These are phyloP conservation scores for Phylloscopus whistleri DNA, from an alignment of 2,113 vertebrate genomes.

Conservation along the genomic window DNA sequence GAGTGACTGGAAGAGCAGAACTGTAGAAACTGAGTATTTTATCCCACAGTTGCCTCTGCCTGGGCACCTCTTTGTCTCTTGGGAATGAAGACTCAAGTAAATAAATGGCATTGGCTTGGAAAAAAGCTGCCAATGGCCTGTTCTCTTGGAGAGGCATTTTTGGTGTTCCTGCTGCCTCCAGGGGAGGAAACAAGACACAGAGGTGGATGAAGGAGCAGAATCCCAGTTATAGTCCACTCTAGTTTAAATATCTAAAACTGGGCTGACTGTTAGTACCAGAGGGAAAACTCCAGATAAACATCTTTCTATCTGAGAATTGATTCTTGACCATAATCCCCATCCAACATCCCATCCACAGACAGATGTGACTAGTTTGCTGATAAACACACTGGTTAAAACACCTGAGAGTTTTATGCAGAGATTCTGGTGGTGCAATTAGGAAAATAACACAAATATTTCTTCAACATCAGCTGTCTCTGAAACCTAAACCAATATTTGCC, in stretches of 20 bases:
- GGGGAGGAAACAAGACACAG: background rate
- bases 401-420: background rate
- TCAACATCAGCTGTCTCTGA: background rate
- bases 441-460: background rate
- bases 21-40: background rate
- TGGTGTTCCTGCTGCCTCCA: background rate
- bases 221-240: background rate
- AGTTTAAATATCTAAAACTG: background rate
- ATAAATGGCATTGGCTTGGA: conserved; percentile 6
- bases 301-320: background rate
- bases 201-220: background rate
- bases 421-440: background rate
- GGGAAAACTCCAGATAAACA: background rate
- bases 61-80: background rate
- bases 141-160: conserved; percentile 2
- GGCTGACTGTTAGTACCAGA: background rate
- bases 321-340: background rate
- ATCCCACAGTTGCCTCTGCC: background rate
- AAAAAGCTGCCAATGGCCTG: background rate
- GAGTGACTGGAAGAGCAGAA: background rate
- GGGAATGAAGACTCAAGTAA: conserved; percentile 1
- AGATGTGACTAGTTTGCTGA: background rate
- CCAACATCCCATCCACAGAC: background rate
- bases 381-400: background rate
- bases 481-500: background rate